phyloP scores from a whole-genome alignment of 2,797 vertebrate genomes.

The Anguilla anguilla region DNA sequence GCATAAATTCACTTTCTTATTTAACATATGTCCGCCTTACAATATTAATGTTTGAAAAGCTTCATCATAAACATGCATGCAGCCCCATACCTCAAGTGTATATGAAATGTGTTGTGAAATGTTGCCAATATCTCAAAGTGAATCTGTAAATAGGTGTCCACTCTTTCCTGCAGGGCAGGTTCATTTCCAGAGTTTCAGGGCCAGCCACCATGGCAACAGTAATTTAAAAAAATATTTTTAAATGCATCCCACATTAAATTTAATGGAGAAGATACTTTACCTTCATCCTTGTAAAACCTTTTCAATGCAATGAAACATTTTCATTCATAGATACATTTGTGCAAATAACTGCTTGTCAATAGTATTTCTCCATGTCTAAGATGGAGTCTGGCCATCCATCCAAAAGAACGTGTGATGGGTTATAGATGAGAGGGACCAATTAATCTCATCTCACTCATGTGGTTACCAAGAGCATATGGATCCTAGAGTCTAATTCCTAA shows the following conservation, averaged over 20 bases:
- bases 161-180: not conserved
- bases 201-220: not conserved
- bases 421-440: conserved; percentile 1
- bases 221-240: not conserved
- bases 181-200: not conserved
- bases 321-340: not conserved
- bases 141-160: not conserved
- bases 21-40: not conserved
- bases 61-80: conserved; percentile 10
- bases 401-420: not conserved
- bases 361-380: not conserved
- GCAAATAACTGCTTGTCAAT: not conserved
- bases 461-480: conserved; percentile 6
- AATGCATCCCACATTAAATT: not conserved
- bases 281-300: not conserved
- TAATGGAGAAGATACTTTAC: not conserved
- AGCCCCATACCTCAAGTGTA: conserved; percentile 7
- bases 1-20: not conserved
- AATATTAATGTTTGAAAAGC: not conserved
- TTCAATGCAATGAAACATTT: not conserved
- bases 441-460: conserved; percentile 10
- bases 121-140: not conserved
- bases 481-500: conserved; percentile 3
- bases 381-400: not conserved
- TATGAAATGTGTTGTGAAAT: conserved; percentile 4